Percentiles rank a stretch among this genome's conserved stretches.
Conservation (phyloP, 2,113 vertebrate species). For the Zosterops lateralis region DNA sequence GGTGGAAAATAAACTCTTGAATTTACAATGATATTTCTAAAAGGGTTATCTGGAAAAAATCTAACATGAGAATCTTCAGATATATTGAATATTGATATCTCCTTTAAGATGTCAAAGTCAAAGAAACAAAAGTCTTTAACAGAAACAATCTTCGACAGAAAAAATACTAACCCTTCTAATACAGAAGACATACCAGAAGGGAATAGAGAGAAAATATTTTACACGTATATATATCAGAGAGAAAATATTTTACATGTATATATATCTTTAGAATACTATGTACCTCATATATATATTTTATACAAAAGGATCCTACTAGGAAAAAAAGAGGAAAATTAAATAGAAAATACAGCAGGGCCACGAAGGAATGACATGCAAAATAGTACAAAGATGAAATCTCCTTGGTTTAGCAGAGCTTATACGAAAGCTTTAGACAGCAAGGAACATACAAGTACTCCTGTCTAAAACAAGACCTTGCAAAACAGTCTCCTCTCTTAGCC, state of each 20-base stretch:
- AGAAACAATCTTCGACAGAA: neutral
- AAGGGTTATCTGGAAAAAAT: neutral
- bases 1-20: neutral
- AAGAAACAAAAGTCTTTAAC: neutral
- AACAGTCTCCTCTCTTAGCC: neutral
- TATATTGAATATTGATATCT: neutral
- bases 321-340: neutral
- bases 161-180: neutral
- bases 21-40: neutral
- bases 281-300: neutral
- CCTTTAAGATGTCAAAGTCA: neutral
- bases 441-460: neutral
- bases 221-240: neutral
- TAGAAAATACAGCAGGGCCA: neutral
- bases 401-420: neutral
- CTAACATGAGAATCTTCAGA: neutral
- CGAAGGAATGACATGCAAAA: neutral
- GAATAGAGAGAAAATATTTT: neutral
- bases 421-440: neutral
- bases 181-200: neutral
- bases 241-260: neutral
- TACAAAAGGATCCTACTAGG: neutral
- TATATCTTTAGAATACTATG: neutral
- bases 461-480: neutral
- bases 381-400: neutral